Evolutionary conservation across 1,140 invertebrate species (phyloP).

Genomic region (Tetraneura akinire): DNA sequence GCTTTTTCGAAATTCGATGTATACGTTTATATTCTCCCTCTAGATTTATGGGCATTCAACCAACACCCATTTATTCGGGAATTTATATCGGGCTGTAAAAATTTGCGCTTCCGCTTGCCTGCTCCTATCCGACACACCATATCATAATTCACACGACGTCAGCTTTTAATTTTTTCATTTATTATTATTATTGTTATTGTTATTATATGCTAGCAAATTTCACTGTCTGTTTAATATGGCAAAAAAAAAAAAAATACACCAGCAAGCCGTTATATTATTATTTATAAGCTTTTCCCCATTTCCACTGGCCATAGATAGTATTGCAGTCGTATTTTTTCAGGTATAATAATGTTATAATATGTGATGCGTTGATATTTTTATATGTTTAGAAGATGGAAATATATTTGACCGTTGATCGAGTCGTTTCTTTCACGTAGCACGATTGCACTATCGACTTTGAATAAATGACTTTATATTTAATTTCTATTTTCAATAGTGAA

Average conservation of each 20-base stretch:
- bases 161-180: slow-evolving; percentile 21
- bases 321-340: background rate
- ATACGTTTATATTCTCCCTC: slow-evolving; percentile 8
- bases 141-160: slow-evolving; percentile 22
- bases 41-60: slow-evolving; percentile 29
- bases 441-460: background rate
- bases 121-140: background rate
- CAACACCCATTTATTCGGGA: background rate
- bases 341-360: too few relatives aligned
- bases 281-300: background rate
- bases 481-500: background rate
- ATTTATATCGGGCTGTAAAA: slow-evolving; percentile 38
- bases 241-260: slow-evolving; percentile 5
- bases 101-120: background rate
- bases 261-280: background rate
- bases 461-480: background rate
- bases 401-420: background rate
- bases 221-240: background rate
- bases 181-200: slow-evolving; percentile 1
- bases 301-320: background rate
- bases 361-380: too few relatives aligned
- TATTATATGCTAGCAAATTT: slow-evolving; percentile 28
- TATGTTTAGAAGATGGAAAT: background rate
- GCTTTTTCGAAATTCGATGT: slow-evolving; percentile 33
- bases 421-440: slow-evolving; percentile 5